phyloP scores from a whole-genome alignment of 2,113 vertebrate genomes.

The Thymallus thymallus region DNA sequence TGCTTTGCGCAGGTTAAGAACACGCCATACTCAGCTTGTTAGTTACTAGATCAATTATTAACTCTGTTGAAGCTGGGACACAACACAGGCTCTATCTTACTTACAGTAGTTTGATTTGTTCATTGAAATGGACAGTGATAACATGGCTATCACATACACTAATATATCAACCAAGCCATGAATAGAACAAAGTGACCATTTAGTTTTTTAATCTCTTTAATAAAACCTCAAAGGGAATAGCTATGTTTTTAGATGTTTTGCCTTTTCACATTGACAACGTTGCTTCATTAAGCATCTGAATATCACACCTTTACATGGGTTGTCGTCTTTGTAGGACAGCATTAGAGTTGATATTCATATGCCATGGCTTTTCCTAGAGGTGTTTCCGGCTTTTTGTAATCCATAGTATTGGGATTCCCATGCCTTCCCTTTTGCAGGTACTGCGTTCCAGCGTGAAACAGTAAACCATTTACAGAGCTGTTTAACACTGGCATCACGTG shows the following conservation, averaged over 20 bases:
- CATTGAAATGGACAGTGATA: neutral
- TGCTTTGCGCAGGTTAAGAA: neutral
- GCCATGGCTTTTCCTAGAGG: neutral
- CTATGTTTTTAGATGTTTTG: neutral
- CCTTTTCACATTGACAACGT: neutral
- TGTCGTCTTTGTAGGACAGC: neutral
- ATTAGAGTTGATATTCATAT: neutral
- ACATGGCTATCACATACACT: neutral
- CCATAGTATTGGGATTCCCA: neutral
- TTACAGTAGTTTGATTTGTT: neutral
- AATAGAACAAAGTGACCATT: neutral
- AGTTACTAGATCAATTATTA: slow-evolving; percentile 13
- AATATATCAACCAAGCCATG: neutral
- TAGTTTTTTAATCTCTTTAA: neutral
- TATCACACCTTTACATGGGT: neutral
- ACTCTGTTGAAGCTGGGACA: neutral
- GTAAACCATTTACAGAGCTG: slow-evolving; percentile 59
- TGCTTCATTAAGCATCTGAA: neutral
- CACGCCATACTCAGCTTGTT: slow-evolving; percentile 23
- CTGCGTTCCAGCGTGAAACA: slow-evolving; percentile 26
- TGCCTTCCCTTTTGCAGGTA: neutral
- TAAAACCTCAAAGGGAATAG: neutral
- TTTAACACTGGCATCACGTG: slow-evolving; percentile 47
- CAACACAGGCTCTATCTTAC: neutral
- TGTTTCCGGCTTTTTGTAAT: neutral